phyloP scores from a whole-genome alignment of 92 coral and sea anemone species.

The Anthopleura xanthogrammica region DNA sequence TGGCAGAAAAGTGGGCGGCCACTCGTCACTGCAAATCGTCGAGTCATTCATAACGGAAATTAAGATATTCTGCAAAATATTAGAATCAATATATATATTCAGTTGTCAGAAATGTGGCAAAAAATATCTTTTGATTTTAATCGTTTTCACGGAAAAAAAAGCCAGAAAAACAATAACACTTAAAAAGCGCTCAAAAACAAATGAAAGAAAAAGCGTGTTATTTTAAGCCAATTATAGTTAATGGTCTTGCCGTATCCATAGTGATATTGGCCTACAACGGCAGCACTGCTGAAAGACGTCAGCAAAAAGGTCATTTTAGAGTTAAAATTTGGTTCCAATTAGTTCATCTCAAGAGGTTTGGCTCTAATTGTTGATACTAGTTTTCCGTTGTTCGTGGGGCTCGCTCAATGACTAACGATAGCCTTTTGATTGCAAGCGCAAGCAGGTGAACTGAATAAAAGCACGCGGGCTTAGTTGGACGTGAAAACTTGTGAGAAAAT shows the following conservation, averaged over 20 bases:
- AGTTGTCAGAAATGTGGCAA: not conserved
- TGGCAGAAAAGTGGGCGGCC: slow-evolving; percentile 48
- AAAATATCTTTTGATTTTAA: too few species aligned
- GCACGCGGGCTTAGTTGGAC: too few species aligned
- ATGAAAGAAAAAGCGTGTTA: not conserved
- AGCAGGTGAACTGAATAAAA: too few species aligned
- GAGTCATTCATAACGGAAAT: not conserved
- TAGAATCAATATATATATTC: not conserved
- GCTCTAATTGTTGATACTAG: too few species aligned
- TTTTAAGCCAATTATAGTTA: not conserved
- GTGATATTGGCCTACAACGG: not conserved
- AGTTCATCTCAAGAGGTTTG: too few species aligned
- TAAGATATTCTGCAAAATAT: not conserved
- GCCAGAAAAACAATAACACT: too few species aligned
- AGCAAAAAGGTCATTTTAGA: not conserved
- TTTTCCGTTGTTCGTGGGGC: too few species aligned
- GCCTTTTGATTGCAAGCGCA: too few species aligned
- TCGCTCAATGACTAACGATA: too few species aligned
- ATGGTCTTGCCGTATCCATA: not conserved
- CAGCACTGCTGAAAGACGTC: not conserved
- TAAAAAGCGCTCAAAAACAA: not conserved
- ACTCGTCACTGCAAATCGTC: slow-evolving; percentile 11
- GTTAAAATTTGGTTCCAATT: too few species aligned
- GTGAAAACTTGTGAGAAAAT: too few species aligned
- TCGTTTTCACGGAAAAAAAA: too few species aligned